These are phyloP conservation scores for Cetoscarus ocellatus DNA, from an alignment of 2,797 vertebrate genomes.

Conservation along the genomic window DNA sequence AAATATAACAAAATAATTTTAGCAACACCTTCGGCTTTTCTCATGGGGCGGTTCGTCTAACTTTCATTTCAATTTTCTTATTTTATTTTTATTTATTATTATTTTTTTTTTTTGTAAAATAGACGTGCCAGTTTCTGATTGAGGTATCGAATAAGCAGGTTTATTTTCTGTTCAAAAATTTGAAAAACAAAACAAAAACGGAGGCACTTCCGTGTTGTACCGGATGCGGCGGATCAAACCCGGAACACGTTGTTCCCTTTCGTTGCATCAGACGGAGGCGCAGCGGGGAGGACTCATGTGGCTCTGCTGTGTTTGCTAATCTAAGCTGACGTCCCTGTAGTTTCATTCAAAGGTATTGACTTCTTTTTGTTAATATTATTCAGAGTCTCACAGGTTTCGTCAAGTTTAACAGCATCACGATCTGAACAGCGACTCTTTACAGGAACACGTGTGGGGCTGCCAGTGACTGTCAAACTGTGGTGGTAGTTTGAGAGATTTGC, in stretches of 20 bases:
- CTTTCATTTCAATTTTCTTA: no score
- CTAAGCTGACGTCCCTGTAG: slow-evolving; percentile 61
- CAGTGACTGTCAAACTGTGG: background rate
- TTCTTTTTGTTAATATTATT: background rate
- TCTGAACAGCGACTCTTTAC: background rate
- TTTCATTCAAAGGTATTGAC: slow-evolving; percentile 70
- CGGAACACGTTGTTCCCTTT: slow-evolving; percentile 51
- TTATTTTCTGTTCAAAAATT: background rate
- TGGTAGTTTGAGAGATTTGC: slow-evolving; percentile 33
- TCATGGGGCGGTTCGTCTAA: no score
- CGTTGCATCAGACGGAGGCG: slow-evolving; percentile 78
- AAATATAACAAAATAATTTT: no score
- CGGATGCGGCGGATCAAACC: slow-evolving; percentile 57
- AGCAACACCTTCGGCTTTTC: no score
- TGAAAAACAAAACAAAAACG: background rate
- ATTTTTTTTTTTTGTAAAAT: no score
- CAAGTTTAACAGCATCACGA: background rate
- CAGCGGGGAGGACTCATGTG: slow-evolving; percentile 53
- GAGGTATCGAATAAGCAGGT: background rate
- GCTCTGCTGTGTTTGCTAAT: slow-evolving; percentile 22
- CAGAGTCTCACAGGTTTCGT: fast-evolving
- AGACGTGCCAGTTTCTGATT: no score
- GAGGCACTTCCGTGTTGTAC: slow-evolving; percentile 35
- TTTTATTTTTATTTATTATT: no score
- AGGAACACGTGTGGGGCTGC: background rate